Base-by-base conservation (phyloP, 1,140 invertebrate genomes). In the Diorhabda carinulata region DNA sequence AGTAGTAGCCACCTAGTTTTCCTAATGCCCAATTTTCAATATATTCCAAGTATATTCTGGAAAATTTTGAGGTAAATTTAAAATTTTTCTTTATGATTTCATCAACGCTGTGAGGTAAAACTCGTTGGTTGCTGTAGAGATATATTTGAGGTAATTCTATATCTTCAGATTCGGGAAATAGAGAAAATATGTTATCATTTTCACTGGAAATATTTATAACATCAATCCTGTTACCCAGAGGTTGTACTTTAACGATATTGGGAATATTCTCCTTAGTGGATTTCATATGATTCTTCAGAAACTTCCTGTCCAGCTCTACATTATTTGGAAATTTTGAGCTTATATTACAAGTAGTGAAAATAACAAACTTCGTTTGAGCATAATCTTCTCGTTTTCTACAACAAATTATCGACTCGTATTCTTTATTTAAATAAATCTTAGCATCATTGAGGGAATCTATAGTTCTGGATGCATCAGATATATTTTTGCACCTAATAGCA, bases 401-500 rank as follows among this genome's bases (percentile, higher is more conserved):
- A 7, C 7, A 25, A 5, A 43, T 41, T 4, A 67, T 5, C 44
- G 40, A 56, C 6, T 42, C 9, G 10, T 67, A 67, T 10, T 67
- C 57, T 43, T 67, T 67, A 43, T 59, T 43, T 57, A 67, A 8
- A 60, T 44, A 42, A 45, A 67, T 60, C 40, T 60, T 67, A 25
- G 58, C 42, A 9, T 67, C 41, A 3, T 8, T 40, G 4, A 67
- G 47, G 10, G n/a, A 25, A 44, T 59, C 65, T 3, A 67, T 67
- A 40, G 10, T 10, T 59, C 40, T 59, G 42, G n/a, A 8, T 7
- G 41, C 3, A n/a, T 67, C 43, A 0, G 41, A 60, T 25, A 67
- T 43, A 41, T 47, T 57, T 40, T 67, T 67, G 43, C 65, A 67
- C 44, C 57, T 59, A 9, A 67, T 67, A 40, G 57, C 65, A 60